A percentile compares a stretch with the other conserved stretches of the same genome.
These are phyloP conservation scores for Drosophila neotestacea DNA, from an alignment of 2,888 invertebrate genomes.

Conservation along the genomic window DNA sequence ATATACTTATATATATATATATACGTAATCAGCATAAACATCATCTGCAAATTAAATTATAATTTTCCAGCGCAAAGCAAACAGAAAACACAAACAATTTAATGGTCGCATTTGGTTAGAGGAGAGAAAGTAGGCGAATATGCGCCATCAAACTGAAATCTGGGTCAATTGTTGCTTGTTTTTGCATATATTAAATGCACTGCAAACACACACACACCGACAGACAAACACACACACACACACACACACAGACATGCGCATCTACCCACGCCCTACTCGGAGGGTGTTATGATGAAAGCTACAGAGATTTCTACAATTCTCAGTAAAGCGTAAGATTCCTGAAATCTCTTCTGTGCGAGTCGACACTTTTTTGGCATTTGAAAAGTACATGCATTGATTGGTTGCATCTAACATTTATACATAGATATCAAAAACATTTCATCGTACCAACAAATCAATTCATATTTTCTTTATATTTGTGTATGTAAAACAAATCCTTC, in stretches of 20 bases:
- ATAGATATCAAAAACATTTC: not conserved
- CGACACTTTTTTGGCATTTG: conserved; percentile 71
- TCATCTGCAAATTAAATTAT: conserved; percentile 46
- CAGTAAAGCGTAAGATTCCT: too few species aligned
- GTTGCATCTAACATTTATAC: conserved; percentile 30
- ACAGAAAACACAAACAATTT: conserved; percentile 13
- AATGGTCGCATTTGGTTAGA: not conserved
- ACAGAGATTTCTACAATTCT: conserved; percentile 4
- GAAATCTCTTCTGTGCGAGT: conserved; percentile 14
- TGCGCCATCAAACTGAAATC: conserved; percentile 65
- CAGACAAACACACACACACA: not conserved
- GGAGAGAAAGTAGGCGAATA: conserved; percentile 2
- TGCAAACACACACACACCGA: conserved; percentile 6
- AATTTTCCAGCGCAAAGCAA: conserved; percentile 30
- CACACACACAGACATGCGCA: conserved; percentile 22
- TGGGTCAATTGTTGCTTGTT: conserved; percentile 83
- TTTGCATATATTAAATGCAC: conserved; percentile 61
- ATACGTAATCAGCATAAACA: conserved; percentile 17
- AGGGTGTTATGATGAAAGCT: conserved; percentile 8
- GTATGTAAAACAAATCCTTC: conserved; percentile 21
- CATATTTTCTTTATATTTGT: conserved; percentile 7
- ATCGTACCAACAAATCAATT: conserved; percentile 41
- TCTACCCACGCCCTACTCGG: not conserved
- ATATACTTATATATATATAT: not conserved
- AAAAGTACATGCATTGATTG: conserved; percentile 53